Evolutionary conservation across 2,113 vertebrate species (phyloP).

Genomic region (Urocolius indicus): DNA sequence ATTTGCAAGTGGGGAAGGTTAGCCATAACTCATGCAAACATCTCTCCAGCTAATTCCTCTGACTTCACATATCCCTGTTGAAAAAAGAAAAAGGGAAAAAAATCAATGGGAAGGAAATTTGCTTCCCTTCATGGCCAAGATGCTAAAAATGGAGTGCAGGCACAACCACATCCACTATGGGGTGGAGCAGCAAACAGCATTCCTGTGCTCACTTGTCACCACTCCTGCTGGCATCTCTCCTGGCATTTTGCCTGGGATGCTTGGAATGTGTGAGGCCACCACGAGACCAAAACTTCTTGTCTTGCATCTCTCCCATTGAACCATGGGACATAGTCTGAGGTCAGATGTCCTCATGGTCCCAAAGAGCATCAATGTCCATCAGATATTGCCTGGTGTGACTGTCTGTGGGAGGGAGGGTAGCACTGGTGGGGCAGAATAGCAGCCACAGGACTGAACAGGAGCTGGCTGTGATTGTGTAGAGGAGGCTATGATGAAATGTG

Average conservation of each 20-base stretch:
- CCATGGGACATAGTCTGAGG: background rate
- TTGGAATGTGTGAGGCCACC: background rate
- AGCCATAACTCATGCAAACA: background rate
- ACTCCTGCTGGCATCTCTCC: background rate
- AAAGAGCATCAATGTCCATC: background rate
- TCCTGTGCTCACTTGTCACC: background rate
- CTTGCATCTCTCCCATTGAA: fast-evolving
- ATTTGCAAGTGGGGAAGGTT: background rate
- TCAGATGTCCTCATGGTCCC: background rate
- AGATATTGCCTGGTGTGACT: background rate
- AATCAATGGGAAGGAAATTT: background rate
- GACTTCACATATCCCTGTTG: background rate
- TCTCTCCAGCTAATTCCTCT: background rate
- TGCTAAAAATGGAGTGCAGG: background rate
- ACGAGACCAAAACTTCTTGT: background rate
- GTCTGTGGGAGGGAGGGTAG: background rate
- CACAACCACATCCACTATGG: background rate
- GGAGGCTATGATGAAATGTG: background rate
- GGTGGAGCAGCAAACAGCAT: background rate
- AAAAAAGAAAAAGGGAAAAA: too few relatives aligned
- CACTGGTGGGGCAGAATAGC: background rate
- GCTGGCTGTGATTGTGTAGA: background rate
- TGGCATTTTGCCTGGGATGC: too few relatives aligned
- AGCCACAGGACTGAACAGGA: background rate
- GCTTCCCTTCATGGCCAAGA: background rate